phyloP scores from a whole-genome alignment of 1,140 invertebrate species.

The Calosoma granatense region DNA sequence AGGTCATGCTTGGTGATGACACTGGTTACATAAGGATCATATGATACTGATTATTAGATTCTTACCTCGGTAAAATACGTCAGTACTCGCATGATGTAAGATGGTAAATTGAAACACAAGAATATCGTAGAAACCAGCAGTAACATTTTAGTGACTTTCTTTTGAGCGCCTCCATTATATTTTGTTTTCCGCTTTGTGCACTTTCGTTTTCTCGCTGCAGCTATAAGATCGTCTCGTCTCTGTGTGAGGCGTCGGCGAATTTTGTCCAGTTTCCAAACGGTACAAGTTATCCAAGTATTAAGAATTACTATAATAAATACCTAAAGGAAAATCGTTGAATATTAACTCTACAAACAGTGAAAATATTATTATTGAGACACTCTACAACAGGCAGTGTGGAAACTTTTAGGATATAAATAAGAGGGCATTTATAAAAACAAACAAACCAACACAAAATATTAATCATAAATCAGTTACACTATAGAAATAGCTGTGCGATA shows the following conservation, averaged over 20 bases:
- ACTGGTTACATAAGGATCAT: conserved; percentile 11
- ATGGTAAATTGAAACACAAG: conserved; percentile 64
- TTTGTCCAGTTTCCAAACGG: conserved; percentile 48
- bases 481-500: too few relatives aligned
- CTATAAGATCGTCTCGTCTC: not conserved
- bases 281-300: conserved; percentile 54
- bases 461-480: too few relatives aligned
- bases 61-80: conserved; percentile 45
- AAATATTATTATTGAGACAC: too few relatives aligned
- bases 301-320: conserved; percentile 48
- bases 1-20: too few relatives aligned
- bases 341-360: too few relatives aligned
- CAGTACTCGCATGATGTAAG: conserved; percentile 50
- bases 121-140: conserved; percentile 68
- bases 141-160: conserved; percentile 70
- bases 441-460: too few relatives aligned
- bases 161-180: not conserved
- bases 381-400: too few relatives aligned
- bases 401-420: too few relatives aligned
- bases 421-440: too few relatives aligned
- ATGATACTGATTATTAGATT: too few relatives aligned
- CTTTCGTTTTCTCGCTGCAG: not conserved
- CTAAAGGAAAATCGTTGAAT: too few relatives aligned
- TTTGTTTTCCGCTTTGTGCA: not conserved
- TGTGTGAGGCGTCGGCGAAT: conserved; percentile 41